Conservation (phyloP, 1,140 invertebrate species). For the Dryas iulia region DNA sequence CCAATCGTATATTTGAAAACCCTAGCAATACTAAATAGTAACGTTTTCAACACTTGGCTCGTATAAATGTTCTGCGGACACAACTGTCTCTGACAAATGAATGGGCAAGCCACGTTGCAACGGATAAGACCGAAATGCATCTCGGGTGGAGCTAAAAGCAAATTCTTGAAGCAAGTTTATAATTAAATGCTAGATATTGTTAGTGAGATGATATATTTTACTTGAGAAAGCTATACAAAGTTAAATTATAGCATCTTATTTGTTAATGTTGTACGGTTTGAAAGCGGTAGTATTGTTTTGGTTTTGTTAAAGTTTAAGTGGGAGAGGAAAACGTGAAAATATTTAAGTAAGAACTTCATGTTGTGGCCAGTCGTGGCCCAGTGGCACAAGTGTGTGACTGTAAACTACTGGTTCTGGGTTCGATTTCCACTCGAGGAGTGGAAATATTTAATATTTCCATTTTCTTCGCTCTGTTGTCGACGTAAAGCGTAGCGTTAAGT, state of each 20-base stretch:
- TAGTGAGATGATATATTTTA: neutral
- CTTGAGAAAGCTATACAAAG: neutral
- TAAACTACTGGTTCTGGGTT: too few relatives aligned
- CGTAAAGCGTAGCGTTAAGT: too few relatives aligned
- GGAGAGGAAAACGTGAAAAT: too few relatives aligned
- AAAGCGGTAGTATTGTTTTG: too few relatives aligned
- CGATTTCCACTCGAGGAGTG: too few relatives aligned
- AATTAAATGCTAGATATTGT: slow-evolving; percentile 6
- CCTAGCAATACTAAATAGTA: slow-evolving; percentile 27
- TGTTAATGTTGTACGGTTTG: neutral
- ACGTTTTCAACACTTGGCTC: slow-evolving; percentile 28
- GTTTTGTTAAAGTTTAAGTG: too few relatives aligned
- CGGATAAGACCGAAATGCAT: slow-evolving; percentile 10
- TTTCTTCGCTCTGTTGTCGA: too few relatives aligned
- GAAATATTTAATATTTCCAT: too few relatives aligned
- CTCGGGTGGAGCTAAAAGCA: neutral
- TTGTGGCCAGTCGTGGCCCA: too few relatives aligned
- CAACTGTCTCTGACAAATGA: slow-evolving; percentile 36
- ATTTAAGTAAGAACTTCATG: too few relatives aligned
- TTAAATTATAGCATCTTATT: neutral
- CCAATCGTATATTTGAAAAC: neutral
- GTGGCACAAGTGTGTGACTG: too few relatives aligned
- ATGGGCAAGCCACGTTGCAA: slow-evolving; percentile 25
- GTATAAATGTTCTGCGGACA: slow-evolving; percentile 37
- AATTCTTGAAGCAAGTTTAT: slow-evolving; percentile 4